Evolutionary conservation across 2,888 invertebrate species (phyloP).

Genomic region (Salticus scenicus): DNA sequence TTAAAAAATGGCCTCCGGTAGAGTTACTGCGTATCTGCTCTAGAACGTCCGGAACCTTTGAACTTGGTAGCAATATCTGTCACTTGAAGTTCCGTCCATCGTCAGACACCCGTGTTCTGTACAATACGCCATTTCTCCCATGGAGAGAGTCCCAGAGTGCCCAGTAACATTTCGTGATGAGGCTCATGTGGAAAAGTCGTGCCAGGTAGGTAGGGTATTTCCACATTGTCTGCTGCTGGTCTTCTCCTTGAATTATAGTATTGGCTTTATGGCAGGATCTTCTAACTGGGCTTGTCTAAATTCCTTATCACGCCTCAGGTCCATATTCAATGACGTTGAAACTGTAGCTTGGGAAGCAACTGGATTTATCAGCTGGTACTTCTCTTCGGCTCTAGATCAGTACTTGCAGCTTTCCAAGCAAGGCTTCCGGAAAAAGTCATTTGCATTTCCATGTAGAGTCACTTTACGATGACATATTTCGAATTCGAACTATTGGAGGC

Average conservation of each 20-base stretch:
- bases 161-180: background rate
- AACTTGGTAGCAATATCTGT: background rate
- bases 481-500: background rate
- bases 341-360: background rate
- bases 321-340: background rate
- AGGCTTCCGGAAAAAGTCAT: background rate
- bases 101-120: background rate
- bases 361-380: background rate
- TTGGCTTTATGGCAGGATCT: background rate
- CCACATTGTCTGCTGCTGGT: background rate
- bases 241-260: background rate
- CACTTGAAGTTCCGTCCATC: background rate
- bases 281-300: background rate
- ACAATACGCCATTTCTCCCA: background rate
- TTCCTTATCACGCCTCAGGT: background rate
- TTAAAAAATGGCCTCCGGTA: background rate
- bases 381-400: background rate
- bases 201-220: background rate
- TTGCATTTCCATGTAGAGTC: background rate
- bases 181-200: no score
- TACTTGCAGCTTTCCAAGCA: background rate
- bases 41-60: background rate
- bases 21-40: background rate
- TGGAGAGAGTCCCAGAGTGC: background rate
- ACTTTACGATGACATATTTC: constrained; percentile 1